These are phyloP conservation scores for Mythimna pallens DNA, from an alignment of 2,888 invertebrate species.

Conservation along the genomic window DNA sequence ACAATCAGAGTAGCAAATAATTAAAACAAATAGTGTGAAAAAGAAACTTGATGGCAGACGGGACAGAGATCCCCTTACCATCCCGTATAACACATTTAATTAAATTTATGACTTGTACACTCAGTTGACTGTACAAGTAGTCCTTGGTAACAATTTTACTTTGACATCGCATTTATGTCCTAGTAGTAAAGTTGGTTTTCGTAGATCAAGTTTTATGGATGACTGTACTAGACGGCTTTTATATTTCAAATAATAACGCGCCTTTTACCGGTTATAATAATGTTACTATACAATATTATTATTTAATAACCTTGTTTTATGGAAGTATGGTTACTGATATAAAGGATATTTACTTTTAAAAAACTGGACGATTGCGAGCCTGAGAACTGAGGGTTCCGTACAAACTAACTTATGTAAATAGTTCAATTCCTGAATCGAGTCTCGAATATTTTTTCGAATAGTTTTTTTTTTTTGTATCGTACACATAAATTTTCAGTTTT, in stretches of 20 bases:
- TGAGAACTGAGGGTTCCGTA: no score
- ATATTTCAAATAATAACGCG: constrained; percentile 10
- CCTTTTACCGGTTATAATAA: constrained; percentile 10
- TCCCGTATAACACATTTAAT: constrained; percentile 78
- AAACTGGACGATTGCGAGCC: no score
- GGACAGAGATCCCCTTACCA: constrained; percentile 50
- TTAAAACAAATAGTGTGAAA: constrained; percentile 78
- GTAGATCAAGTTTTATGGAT: neutral
- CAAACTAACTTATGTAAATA: no score
- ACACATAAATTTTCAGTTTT: no score
- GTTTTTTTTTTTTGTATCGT: no score
- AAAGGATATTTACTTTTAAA: neutral
- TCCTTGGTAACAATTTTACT: constrained; percentile 39
- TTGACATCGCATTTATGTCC: neutral
- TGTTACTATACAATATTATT: neutral
- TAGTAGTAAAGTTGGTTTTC: neutral
- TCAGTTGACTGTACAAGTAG: neutral
- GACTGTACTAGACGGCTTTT: constrained; percentile 33
- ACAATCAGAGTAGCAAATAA: constrained; percentile 68
- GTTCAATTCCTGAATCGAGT: no score
- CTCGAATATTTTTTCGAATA: no score
- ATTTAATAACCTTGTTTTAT: neutral
- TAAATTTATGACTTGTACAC: constrained; percentile 69
- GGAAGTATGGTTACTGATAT: neutral
- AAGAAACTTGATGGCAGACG: constrained; percentile 61